Conservation (phyloP, 2,113 vertebrate species). For the Catharus minimus region DNA sequence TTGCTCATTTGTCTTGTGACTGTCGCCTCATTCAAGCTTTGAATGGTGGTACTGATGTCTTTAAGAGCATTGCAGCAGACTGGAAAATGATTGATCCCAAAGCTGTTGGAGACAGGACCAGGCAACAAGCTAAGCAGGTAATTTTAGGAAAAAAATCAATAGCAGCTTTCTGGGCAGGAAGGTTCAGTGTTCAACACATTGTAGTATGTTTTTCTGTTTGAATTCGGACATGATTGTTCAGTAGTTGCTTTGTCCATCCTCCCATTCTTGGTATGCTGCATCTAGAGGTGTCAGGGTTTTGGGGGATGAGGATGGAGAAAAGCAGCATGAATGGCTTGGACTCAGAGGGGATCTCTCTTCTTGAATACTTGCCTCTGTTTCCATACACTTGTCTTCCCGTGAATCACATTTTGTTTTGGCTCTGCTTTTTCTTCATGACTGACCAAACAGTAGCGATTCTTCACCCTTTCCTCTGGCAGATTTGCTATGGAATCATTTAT, state of each 20-base stretch:
- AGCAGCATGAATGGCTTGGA: background rate
- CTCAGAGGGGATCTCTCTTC: background rate
- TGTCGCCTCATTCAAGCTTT: constrained; percentile 85
- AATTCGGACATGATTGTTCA: background rate
- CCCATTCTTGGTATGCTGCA: fast-evolving
- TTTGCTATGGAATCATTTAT: constrained; percentile 98
- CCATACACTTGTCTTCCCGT: background rate
- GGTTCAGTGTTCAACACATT: background rate
- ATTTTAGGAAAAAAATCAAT: background rate
- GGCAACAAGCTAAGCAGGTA: constrained; percentile 97
- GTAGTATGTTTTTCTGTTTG: background rate
- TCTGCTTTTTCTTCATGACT: constrained; percentile 14
- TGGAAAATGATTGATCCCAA: constrained; percentile 89
- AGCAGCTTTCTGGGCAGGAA: background rate
- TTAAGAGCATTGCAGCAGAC: constrained; percentile 92
- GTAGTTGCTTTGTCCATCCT: background rate
- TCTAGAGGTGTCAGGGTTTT: background rate
- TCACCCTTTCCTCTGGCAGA: constrained; percentile 73
- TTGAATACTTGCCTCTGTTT: background rate
- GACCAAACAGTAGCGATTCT: background rate
- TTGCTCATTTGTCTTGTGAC: constrained; percentile 91
- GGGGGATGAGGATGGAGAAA: background rate
- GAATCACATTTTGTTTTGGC: background rate
- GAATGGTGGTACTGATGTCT: constrained; percentile 88
- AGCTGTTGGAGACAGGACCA: constrained; percentile 81